Base-by-base conservation (phyloP, 1,140 invertebrate species). In the Paracyclopina nana region DNA sequence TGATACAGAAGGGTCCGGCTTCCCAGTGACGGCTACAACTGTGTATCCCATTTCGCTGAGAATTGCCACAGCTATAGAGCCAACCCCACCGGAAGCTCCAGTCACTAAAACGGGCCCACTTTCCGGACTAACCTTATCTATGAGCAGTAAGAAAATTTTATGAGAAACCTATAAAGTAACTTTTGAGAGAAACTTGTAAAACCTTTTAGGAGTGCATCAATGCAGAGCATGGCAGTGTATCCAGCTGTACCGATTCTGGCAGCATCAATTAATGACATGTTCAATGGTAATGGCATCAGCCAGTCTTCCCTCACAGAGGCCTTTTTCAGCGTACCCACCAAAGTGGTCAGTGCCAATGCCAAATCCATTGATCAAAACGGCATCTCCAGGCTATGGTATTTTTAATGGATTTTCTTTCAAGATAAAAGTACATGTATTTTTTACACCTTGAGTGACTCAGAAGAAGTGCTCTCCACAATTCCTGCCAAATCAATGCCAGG, bases 241-340 rank as follows among this genome's bases (percentile, higher is more conserved):
- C 46, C 46, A 28, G 24, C 46, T 16, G 46, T 48, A 29, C 46
- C 46, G 29, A 48, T 48, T 48, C 29, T 41, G 27, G 46, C 46
- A n/a, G 46, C 46, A 27, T 27, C 14, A 3, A 26, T 9, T 11
- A 27, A 22, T 4, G 24, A 16, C 16, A 48, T 16, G n/a, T n/a
- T 20, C 6, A 16, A 27, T 2, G 46, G 46, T 20, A 48, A 14
- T 16, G 24, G 24, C n/a, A 48, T 48, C 25, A 27, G 24, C 46
- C 46, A 48, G 11, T 25, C 20, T n/a, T 22, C 8, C 22, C 46
- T 40, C 8, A 28, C n/a, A 48, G 27, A 28, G n/a, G 46, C 46
- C 4, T 27, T 14, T n/a, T n/a, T 28, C 24, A 3, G 46, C 46
- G n/a, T 27, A 48, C 29, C 46, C 46, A 27, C 46, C 46, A 29